These are phyloP conservation scores for Capitella teleta DNA, from an alignment of 1,140 invertebrate species.

Conservation along the genomic window DNA sequence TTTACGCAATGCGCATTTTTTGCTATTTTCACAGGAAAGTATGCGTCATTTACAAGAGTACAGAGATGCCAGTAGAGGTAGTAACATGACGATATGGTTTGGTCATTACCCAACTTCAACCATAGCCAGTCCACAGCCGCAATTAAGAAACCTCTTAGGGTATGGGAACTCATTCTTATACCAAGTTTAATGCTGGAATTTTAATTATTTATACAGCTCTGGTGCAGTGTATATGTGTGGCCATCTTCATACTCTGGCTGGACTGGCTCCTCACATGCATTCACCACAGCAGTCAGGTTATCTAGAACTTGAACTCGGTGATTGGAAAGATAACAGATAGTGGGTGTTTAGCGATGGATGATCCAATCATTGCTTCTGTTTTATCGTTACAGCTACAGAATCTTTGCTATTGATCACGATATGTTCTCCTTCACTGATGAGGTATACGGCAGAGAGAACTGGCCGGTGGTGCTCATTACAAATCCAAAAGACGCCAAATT, in stretches of 20 bases:
- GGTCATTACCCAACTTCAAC: constrained; percentile 88
- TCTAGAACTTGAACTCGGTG: constrained; percentile 78
- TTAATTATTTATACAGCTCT: too few relatives aligned
- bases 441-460: constrained; percentile 46
- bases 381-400: neutral
- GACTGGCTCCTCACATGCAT: constrained; percentile 72
- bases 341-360: constrained; percentile 40
- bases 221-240: constrained; percentile 76
- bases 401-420: constrained; percentile 77
- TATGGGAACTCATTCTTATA: constrained; percentile 1
- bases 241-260: constrained; percentile 75
- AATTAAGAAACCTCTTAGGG: constrained; percentile 4
- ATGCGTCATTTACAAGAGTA: constrained; percentile 8
- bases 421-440: constrained; percentile 75
- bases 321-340: constrained; percentile 87
- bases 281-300: constrained; percentile 69
- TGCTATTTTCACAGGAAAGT: constrained; percentile 8
- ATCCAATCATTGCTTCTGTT: neutral
- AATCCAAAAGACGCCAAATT: constrained; percentile 77
- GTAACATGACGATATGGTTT: constrained; percentile 64
- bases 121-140: constrained; percentile 43
- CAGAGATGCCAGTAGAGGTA: constrained; percentile 38
- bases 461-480: constrained; percentile 73
- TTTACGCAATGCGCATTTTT: neutral
- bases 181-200: too few relatives aligned